Evolutionary conservation across 2,113 vertebrate genomes (phyloP), one percentile per base, ranked within the genome.

Genomic region (Todiramphus saurophagus): DNA sequence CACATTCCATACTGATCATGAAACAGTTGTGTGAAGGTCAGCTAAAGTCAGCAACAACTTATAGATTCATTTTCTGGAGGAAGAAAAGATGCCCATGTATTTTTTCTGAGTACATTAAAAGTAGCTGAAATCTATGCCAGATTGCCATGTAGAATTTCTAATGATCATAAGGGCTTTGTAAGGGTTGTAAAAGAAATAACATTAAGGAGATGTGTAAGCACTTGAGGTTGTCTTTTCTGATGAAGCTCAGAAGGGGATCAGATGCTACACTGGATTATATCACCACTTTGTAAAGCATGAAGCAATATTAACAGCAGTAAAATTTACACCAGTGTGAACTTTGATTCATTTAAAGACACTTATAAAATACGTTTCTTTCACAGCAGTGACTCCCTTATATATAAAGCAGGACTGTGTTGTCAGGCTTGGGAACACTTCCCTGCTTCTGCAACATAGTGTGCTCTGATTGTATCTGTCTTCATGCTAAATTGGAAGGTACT

Each of bases 1-100:
- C 55, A 96, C 89, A 89, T 96, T 95, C 83, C 91, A 87, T 96
- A 95, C 96, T 94, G 88, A 96, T 90, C 95, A 83, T 93, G 95
- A 72, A 94, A 94, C 56, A 79, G 70, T 94, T 82, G 82, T 59
- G 10, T 96, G 96, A 98, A 98, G 97, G 98, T 98, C 97, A 97
- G 84, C 85, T 96, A 95, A 98, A 97, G 97, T 97, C 60, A 77
- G 79, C 53, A 73, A 73, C 87, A 97, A 95, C 83, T 97, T 97
- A 96, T 30, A 33, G 78, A 94, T 96, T 95, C 73, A 60, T 94
- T 97, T 97, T 96, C 63, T 94, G 78, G 55, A 94, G 93, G 46
- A 93, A 48, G 41, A 83, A 96, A 96, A 97, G 58, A 88, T 94
- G 78, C 13, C 30, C 43, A 33, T 53, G 73, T 30, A 17, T 59